Conservation (phyloP, 2,113 vertebrate species). For the Sinocyclocheilus grahami region DNA sequence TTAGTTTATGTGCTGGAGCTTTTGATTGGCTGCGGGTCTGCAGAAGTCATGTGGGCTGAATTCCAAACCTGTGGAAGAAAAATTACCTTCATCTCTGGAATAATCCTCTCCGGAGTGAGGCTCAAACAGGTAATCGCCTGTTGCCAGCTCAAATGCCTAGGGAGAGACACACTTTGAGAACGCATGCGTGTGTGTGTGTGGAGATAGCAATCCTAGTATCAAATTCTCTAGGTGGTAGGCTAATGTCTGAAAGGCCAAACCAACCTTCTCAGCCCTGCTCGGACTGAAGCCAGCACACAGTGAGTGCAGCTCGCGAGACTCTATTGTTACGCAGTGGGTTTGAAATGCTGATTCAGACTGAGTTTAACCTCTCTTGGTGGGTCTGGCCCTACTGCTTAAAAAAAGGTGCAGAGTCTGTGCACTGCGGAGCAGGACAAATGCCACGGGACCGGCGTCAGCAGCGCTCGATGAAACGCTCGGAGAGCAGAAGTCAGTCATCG, state of each 20-base stretch:
- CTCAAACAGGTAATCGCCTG: conserved; percentile 95
- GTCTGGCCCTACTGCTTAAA: background rate
- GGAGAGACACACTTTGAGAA: conserved; percentile 11
- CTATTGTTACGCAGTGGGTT: background rate
- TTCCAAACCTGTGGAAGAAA: background rate
- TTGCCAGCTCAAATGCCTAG: conserved; percentile 93
- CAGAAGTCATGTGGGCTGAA: background rate
- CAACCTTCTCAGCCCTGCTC: too few species aligned
- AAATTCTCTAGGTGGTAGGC: conserved; percentile 9
- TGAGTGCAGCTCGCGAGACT: background rate
- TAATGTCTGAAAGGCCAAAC: too few species aligned
- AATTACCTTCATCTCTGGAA: conserved; percentile 92
- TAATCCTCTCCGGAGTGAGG: conserved; percentile 97
- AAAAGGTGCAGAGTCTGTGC: conserved; percentile 7
- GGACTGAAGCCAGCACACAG: background rate
- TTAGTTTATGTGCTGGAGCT: background rate
- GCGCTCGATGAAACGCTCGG: background rate
- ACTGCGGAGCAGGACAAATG: background rate
- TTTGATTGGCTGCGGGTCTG: background rate
- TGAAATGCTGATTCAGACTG: conserved; percentile 22
- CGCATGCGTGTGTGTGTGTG: background rate
- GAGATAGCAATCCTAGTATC: background rate
- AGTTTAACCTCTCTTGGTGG: background rate
- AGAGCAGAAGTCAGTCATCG: background rate
- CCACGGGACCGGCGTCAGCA: background rate